A percentile compares a stretch with the other conserved stretches of the same genome.
phyloP scores from a whole-genome alignment of 2,888 invertebrate genomes.

The Leucophenga maculata region DNA sequence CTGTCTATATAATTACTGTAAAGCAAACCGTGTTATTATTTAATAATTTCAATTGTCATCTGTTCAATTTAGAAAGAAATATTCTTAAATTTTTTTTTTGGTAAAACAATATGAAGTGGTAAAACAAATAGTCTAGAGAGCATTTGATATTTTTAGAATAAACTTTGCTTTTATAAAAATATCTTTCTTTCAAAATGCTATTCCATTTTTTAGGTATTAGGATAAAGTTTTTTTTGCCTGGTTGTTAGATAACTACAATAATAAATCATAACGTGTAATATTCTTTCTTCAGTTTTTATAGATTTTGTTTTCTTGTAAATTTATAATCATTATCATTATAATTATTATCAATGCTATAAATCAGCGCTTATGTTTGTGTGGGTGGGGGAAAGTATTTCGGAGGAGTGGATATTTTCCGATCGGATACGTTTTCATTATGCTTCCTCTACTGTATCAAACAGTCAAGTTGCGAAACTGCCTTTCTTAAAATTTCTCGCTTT shows the following conservation, averaged over 20 bases:
- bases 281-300: no score
- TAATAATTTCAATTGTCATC: no score
- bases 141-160: neutral
- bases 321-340: constrained; percentile 43
- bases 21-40: no score
- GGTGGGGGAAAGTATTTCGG: neutral
- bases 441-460: constrained; percentile 17
- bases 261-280: constrained; percentile 6
- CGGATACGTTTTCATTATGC: neutral
- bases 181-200: constrained; percentile 29
- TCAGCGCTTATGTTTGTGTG: constrained; percentile 6
- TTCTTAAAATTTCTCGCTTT: no score
- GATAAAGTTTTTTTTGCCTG: constrained; percentile 11
- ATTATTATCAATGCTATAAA: constrained; percentile 41
- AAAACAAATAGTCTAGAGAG: no score
- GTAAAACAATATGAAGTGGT: no score
- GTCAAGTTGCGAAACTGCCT: neutral
- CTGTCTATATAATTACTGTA: no score
- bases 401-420: neutral
- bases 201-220: constrained; percentile 22
- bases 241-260: constrained; percentile 1
- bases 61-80: no score
- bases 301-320: constrained; percentile 26
- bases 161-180: neutral
- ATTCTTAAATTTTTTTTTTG: no score